Conservation (phyloP, 2,797 vertebrate species). For the Semaprochilodus insignis region DNA sequence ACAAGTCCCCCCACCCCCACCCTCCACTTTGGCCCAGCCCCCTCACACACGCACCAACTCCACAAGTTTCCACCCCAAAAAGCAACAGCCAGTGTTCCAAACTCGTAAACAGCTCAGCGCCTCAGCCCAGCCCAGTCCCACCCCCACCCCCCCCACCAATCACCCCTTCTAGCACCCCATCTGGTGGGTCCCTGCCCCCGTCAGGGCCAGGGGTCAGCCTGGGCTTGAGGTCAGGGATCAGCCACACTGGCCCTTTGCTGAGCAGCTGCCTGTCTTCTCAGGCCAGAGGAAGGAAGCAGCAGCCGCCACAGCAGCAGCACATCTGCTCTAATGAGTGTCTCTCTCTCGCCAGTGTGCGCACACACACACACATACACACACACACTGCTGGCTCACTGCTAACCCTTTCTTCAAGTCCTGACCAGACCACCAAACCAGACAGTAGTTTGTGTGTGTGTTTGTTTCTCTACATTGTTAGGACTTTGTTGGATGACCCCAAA, state of each 20-base stretch:
- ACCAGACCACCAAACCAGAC: conserved; percentile 51
- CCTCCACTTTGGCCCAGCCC: conserved; percentile 37
- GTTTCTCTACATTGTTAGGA: conserved; percentile 16
- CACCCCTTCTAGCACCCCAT: conserved; percentile 79
- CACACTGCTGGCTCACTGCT: conserved; percentile 45
- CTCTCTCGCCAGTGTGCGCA: neutral
- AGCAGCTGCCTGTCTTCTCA: conserved; percentile 84
- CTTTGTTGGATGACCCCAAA: neutral
- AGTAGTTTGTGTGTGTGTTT: conserved; percentile 31
- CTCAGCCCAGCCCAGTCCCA: conserved; percentile 35
- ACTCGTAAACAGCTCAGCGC: conserved; percentile 71
- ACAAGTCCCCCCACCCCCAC: conserved; percentile 30
- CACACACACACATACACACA: conserved; percentile 27
- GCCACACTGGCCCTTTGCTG: conserved; percentile 79
- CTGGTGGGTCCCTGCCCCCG: conserved; percentile 68
- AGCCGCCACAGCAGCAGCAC: conserved; percentile 78
- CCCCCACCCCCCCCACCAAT: conserved; percentile 51
- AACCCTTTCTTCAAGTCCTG: conserved; percentile 50
- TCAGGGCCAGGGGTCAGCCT: conserved; percentile 50
- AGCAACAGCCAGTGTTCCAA: conserved; percentile 36
- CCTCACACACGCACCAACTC: conserved; percentile 45
- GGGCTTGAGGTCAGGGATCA: conserved; percentile 66
- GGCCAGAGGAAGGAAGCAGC: conserved; percentile 77
- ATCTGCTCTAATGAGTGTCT: conserved; percentile 62
- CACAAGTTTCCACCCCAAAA: conserved; percentile 50